phyloP scores from a whole-genome alignment of 2,113 vertebrate species.

The Thryonomys swinderianus region DNA sequence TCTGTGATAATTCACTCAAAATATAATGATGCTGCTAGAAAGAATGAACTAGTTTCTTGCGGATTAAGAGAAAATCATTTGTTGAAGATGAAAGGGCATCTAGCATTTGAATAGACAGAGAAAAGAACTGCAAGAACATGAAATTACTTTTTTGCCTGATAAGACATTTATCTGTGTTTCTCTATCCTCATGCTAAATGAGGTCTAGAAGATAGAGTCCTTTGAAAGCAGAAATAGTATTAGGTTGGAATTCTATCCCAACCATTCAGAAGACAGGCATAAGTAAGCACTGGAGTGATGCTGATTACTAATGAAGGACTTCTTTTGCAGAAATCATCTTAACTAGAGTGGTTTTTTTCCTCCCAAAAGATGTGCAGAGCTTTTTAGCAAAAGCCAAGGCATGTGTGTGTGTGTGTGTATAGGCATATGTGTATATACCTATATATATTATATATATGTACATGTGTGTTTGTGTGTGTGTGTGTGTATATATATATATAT shows the following conservation, averaged over 20 bases:
- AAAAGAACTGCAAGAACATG: slow-evolving; percentile 77
- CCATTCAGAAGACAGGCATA: slow-evolving; percentile 62
- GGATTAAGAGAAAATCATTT: slow-evolving; percentile 77
- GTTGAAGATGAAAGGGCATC: slow-evolving; percentile 80
- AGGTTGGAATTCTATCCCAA: slow-evolving; percentile 73
- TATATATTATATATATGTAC: too few species aligned
- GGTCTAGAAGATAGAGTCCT: slow-evolving; percentile 75
- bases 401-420: too few species aligned
- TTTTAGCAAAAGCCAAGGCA: slow-evolving; percentile 16
- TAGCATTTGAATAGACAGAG: slow-evolving; percentile 75
- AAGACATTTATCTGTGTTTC: slow-evolving; percentile 80
- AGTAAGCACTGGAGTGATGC: slow-evolving; percentile 63
- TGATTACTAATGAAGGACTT: slow-evolving; percentile 58
- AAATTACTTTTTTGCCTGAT: slow-evolving; percentile 80
- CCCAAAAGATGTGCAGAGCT: background rate
- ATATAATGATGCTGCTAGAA: slow-evolving; percentile 78
- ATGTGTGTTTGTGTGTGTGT: too few species aligned
- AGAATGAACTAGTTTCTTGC: slow-evolving; percentile 77
- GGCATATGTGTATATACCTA: too few species aligned
- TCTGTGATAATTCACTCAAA: slow-evolving; percentile 78
- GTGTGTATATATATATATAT: too few species aligned
- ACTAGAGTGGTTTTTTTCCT: background rate
- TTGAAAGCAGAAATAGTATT: slow-evolving; percentile 70
- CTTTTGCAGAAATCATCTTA: slow-evolving; percentile 48
- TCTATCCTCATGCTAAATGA: slow-evolving; percentile 73